These are phyloP conservation scores for Desmophyllum pertusum DNA, from an alignment of 92 coral and sea anemone genomes.

Conservation along the genomic window DNA sequence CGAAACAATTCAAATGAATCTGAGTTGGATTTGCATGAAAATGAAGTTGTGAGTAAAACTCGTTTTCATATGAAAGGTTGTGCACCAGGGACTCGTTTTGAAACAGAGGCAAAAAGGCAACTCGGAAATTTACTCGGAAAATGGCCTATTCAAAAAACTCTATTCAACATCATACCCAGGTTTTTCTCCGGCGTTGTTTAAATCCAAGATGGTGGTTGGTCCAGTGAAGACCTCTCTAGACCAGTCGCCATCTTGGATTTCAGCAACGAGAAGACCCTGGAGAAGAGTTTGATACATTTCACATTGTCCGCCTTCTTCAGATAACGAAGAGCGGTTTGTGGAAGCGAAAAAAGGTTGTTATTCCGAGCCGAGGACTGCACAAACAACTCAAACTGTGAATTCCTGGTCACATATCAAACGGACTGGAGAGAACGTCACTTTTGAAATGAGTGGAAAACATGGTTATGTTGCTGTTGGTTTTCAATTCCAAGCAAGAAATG, in stretches of 20 bases:
- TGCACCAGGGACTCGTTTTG: too few species aligned
- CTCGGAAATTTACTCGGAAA: too few species aligned
- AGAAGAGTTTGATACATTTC: not conserved
- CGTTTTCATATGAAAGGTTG: too few species aligned
- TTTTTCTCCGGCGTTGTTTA: too few species aligned
- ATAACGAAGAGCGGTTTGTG: slow-evolving; percentile 67
- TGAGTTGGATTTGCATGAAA: too few species aligned
- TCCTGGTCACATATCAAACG: slow-evolving; percentile 67
- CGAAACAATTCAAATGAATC: too few species aligned
- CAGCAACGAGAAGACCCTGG: not conserved
- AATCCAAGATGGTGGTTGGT: not conserved
- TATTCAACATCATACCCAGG: not conserved
- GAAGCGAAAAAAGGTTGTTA: slow-evolving; percentile 64
- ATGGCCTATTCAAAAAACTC: too few species aligned
- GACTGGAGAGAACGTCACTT: slow-evolving; percentile 53
- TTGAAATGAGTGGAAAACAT: slow-evolving; percentile 72
- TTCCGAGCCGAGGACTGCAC: slow-evolving; percentile 74
- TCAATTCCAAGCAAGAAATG: slow-evolving; percentile 70
- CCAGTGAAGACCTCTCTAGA: too few species aligned
- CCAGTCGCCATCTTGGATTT: not conserved
- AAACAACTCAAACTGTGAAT: slow-evolving; percentile 56
- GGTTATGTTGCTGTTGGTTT: slow-evolving; percentile 76
- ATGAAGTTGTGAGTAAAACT: too few species aligned
- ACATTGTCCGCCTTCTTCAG: slow-evolving; percentile 33
- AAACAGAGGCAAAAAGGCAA: too few species aligned